phyloP scores from a whole-genome alignment of 1,140 invertebrate species.

The Drosophila elegans region DNA sequence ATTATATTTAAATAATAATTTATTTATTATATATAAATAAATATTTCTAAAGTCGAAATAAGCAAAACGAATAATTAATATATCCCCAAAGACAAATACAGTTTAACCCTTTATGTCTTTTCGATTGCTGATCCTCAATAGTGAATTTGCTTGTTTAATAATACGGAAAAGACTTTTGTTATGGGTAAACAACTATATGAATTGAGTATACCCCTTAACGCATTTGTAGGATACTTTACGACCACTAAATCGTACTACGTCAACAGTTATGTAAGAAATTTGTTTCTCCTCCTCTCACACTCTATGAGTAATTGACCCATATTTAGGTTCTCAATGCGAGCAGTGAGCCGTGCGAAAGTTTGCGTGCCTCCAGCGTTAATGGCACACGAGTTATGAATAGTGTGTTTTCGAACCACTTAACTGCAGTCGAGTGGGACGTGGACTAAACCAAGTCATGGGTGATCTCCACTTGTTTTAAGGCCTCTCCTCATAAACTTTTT shows the following conservation, averaged over 20 bases:
- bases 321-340: constrained; percentile 60
- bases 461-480: constrained; percentile 3
- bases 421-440: constrained; percentile 6
- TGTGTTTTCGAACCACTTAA: constrained; percentile 29
- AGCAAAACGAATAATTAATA: too few relatives aligned
- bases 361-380: constrained; percentile 52
- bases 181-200: background rate
- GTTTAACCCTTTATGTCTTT: too few relatives aligned
- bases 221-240: constrained; percentile 18
- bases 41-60: too few relatives aligned
- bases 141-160: too few relatives aligned
- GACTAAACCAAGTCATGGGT: constrained; percentile 4
- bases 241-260: constrained; percentile 44
- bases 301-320: constrained; percentile 56
- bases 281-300: constrained; percentile 8
- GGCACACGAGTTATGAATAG: constrained; percentile 25
- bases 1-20: too few relatives aligned
- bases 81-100: background rate
- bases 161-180: too few relatives aligned
- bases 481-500: background rate
- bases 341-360: constrained; percentile 48
- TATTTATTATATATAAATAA: too few relatives aligned
- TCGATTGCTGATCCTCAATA: too few relatives aligned
- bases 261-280: constrained; percentile 61
- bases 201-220: background rate